Percentiles rank a stretch among this genome's conserved stretches.
Evolutionary conservation across 2,888 invertebrate genomes (phyloP).

Genomic region (Yponomeuta evonymella): DNA sequence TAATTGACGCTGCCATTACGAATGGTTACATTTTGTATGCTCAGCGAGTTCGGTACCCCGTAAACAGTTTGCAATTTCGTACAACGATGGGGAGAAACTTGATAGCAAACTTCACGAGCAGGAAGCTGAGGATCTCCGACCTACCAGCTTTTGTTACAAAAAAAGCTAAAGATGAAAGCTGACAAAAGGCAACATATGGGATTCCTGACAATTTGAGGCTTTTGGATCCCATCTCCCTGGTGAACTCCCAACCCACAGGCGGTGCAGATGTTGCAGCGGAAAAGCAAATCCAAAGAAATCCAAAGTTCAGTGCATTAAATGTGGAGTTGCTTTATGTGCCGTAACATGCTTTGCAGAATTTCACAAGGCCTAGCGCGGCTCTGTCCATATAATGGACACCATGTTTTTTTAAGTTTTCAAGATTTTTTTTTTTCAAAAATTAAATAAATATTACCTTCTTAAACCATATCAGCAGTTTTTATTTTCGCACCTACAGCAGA

Average conservation of each 20-base stretch:
- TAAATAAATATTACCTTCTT: conserved; percentile 2
- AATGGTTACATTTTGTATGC: conserved; percentile 23
- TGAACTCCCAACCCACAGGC: conserved; percentile 21
- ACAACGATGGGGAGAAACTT: conserved; percentile 17
- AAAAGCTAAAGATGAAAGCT: conserved; percentile 23
- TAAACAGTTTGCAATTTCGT: conserved; percentile 12
- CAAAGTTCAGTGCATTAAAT: conserved; percentile 24
- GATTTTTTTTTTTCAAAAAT: background rate
- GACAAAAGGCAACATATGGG: conserved; percentile 25
- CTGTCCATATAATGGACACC: conserved; percentile 12
- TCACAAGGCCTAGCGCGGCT: conserved; percentile 8
- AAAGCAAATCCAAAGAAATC: conserved; percentile 23
- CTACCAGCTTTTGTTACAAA: conserved; percentile 25
- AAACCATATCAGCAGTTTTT: conserved; percentile 5
- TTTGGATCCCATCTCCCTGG: conserved; percentile 23
- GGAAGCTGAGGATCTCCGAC: conserved; percentile 21
- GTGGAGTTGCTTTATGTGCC: conserved; percentile 22
- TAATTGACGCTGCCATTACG: conserved; percentile 23
- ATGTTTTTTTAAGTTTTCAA: background rate
- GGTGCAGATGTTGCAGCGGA: conserved; percentile 25
- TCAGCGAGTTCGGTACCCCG: conserved; percentile 6
- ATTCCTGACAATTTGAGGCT: conserved; percentile 24
- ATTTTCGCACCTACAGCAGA: conserved; percentile 5
- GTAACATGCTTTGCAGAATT: conserved; percentile 21
- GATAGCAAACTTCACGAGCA: conserved; percentile 20